These are phyloP conservation scores for Lithophane leautieri DNA, from an alignment of 2,888 invertebrate genomes.

Conservation along the genomic window DNA sequence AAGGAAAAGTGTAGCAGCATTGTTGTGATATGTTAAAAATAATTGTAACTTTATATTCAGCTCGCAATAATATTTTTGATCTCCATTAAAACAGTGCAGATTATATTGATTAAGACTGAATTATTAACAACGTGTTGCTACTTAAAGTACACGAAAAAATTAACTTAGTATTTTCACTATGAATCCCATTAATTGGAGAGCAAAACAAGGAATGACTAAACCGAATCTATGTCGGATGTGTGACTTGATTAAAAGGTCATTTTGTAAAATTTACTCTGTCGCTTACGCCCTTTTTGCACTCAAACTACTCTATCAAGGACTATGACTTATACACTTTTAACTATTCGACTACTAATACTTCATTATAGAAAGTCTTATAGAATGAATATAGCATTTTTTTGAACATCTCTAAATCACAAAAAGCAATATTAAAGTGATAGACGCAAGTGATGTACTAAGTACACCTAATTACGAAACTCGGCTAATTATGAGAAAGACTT, in stretches of 20 bases:
- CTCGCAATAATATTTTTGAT: conserved; percentile 15
- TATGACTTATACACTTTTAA: conserved; percentile 39
- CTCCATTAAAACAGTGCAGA: conserved; percentile 4
- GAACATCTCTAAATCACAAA: conserved; percentile 31
- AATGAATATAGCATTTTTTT: conserved; percentile 26
- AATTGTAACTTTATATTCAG: not conserved
- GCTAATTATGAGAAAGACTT: not conserved
- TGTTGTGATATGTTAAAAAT: not conserved
- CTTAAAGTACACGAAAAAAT: conserved; percentile 1
- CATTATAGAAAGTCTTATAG: conserved; percentile 33
- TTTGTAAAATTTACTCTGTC: conserved; percentile 14
- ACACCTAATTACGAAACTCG: conserved; percentile 7
- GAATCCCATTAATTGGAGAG: conserved; percentile 2
- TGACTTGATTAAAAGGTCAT: not conserved
- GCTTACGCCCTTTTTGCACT: conserved; percentile 36
- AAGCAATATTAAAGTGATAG: conserved; percentile 21
- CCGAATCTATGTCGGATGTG: not conserved
- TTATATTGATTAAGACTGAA: conserved; percentile 41
- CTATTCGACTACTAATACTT: conserved; percentile 39
- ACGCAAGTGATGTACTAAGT: conserved; percentile 20
- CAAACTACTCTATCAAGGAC: conserved; percentile 13
- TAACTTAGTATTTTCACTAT: not conserved
- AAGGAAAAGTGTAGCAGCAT: not conserved
- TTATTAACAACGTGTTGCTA: not conserved
- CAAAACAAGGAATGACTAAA: not conserved